A percentile compares a stretch with the other conserved stretches of the same genome.
phyloP scores from a whole-genome alignment of 2,888 invertebrate genomes.

The Ectropis crepuscularia region DNA sequence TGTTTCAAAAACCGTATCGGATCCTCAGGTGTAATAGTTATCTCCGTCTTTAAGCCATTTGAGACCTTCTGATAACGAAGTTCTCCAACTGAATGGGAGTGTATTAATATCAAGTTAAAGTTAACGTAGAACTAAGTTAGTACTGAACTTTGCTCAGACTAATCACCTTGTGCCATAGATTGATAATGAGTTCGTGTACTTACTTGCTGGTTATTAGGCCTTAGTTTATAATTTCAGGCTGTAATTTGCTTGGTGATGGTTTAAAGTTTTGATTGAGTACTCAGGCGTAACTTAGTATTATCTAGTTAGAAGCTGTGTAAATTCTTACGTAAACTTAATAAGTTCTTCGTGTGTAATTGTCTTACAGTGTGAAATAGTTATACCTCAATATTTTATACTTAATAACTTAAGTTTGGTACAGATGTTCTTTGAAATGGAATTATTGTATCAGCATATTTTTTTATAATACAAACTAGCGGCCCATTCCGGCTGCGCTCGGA shows the following conservation, averaged over 20 bases:
- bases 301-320: neutral
- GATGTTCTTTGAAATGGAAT: too few relatives aligned
- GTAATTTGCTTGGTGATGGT: slow-evolving; percentile 17
- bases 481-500: too few relatives aligned
- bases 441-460: too few relatives aligned
- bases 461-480: too few relatives aligned
- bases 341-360: too few relatives aligned
- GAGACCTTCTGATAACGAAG: slow-evolving; percentile 61
- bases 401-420: too few relatives aligned
- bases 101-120: slow-evolving; percentile 70
- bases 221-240: slow-evolving; percentile 8
- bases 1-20: slow-evolving; percentile 31
- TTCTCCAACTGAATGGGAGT: slow-evolving; percentile 63
- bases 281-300: neutral
- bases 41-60: slow-evolving; percentile 48
- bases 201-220: slow-evolving; percentile 10
- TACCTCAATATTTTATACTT: too few relatives aligned
- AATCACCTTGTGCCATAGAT: slow-evolving; percentile 53
- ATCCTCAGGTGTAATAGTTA: slow-evolving; percentile 44
- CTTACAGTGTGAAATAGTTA: too few relatives aligned
- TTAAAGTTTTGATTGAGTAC: slow-evolving; percentile 8
- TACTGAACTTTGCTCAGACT: slow-evolving; percentile 56
- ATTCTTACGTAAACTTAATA: neutral
- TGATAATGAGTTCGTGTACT: slow-evolving; percentile 25
- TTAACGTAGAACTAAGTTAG: slow-evolving; percentile 49